phyloP scores from a whole-genome alignment of 2,113 vertebrate species.

The Turnix velox region DNA sequence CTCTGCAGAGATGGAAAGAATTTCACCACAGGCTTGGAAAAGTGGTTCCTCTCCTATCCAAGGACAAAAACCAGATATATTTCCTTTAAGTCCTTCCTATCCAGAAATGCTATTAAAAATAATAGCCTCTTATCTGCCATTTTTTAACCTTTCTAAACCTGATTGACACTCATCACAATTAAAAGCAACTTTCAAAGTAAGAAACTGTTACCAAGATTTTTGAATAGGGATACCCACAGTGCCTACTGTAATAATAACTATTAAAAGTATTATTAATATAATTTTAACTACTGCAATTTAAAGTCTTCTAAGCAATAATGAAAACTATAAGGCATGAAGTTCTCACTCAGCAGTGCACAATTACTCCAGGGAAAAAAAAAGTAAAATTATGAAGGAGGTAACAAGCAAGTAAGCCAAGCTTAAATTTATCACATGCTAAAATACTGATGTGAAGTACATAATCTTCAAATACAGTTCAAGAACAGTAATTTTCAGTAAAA shows the following conservation, averaged over 20 bases:
- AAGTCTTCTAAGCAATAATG: background rate
- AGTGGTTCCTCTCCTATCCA: background rate
- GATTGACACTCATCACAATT: background rate
- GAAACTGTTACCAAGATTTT: background rate
- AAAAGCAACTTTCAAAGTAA: background rate
- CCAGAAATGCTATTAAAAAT: background rate
- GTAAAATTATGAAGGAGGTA: background rate
- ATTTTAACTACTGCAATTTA: background rate
- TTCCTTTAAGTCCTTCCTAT: background rate
- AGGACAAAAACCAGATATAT: background rate
- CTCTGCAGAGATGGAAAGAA: constrained; percentile 7
- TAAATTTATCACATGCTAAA: background rate
- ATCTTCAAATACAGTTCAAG: background rate
- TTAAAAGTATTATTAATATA: background rate
- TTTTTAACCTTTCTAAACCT: background rate
- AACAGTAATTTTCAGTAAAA: background rate
- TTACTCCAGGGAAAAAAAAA: background rate
- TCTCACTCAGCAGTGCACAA: background rate
- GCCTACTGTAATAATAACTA: background rate
- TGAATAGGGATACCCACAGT: background rate
- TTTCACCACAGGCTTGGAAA: constrained; percentile 25
- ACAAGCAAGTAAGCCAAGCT: background rate
- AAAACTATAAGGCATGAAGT: background rate
- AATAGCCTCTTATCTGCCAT: background rate
- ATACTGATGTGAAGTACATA: background rate